Evolutionary conservation across 1,140 invertebrate species (phyloP).

Genomic region (Papilio helenus): DNA sequence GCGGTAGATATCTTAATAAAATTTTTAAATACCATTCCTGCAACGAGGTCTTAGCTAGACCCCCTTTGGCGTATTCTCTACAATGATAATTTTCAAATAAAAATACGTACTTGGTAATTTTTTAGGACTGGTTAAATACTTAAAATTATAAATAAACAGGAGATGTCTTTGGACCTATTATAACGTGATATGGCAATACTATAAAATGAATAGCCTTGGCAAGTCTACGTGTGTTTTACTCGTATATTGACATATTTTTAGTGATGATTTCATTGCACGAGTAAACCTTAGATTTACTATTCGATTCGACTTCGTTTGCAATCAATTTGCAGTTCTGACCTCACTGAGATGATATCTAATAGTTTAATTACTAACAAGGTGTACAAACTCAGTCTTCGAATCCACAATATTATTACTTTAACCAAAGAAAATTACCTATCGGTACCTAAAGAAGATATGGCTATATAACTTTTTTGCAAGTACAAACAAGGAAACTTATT

Average conservation of each 20-base stretch:
- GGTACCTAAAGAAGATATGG: background rate
- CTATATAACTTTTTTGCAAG: too few species aligned
- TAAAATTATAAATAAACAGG: background rate
- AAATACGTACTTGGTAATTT: too few species aligned
- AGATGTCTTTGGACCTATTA: background rate
- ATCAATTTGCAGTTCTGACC: background rate
- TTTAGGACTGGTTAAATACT: background rate
- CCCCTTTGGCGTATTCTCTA: too few species aligned
- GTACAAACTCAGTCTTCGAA: background rate
- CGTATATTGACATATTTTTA: constrained; percentile 14
- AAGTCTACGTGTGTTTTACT: background rate
- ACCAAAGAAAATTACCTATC: too few species aligned
- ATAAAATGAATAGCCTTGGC: background rate
- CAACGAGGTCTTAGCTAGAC: too few species aligned
- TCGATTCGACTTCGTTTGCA: background rate
- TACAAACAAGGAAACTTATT: too few species aligned
- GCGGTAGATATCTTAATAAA: too few species aligned
- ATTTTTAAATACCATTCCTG: too few species aligned
- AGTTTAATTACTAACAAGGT: background rate
- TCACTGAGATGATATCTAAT: background rate
- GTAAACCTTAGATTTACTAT: background rate
- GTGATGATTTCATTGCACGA: constrained; percentile 1
- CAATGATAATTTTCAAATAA: too few species aligned
- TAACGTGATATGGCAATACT: background rate
- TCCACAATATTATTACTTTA: background rate